Evolutionary conservation across 2,888 invertebrate species (phyloP).

Genomic region (Drosophila testacea): DNA sequence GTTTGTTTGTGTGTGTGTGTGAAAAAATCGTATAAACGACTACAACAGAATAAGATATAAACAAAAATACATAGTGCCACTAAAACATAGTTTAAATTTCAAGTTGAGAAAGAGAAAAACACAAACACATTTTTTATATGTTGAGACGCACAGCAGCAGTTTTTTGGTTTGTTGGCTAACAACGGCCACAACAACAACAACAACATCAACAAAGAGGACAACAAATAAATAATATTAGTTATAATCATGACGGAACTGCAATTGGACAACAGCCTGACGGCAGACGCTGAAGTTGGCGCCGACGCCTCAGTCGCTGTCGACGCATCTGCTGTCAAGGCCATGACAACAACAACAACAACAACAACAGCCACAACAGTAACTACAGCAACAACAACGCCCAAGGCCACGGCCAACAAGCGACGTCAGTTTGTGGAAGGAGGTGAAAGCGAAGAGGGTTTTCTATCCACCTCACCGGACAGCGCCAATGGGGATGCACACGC

Average conservation of each 20-base stretch:
- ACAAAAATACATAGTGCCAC: constrained; percentile 15
- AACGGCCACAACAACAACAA: constrained; percentile 34
- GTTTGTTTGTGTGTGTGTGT: constrained; percentile 9
- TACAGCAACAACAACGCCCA: constrained; percentile 14
- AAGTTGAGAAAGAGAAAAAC: constrained; percentile 31
- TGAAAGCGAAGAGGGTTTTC: constrained; percentile 76
- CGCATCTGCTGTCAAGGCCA: constrained; percentile 40
- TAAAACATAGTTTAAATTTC: constrained; percentile 42
- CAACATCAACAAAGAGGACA: constrained; percentile 12
- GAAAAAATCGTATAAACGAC: constrained; percentile 11
- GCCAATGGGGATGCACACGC: constrained; percentile 75
- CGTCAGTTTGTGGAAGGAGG: constrained; percentile 39
- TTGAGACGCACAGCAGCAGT: constrained; percentile 35
- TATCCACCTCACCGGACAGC: constrained; percentile 82
- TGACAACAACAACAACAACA: constrained; percentile 29
- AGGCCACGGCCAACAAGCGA: constrained; percentile 56
- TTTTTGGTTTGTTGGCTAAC: constrained; percentile 52
- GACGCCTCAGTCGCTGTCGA: constrained; percentile 23
- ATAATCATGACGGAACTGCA: constrained; percentile 66
- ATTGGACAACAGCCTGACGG: constrained; percentile 51
- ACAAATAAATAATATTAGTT: constrained; percentile 10
- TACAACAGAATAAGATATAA: constrained; percentile 10
- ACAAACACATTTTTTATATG: constrained; percentile 33
- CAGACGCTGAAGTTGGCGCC: constrained; percentile 43
- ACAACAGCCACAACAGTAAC: constrained; percentile 18